A percentile compares a stretch with the other conserved stretches of the same genome.
Evolutionary conservation across 2,113 vertebrate species (phyloP).

Genomic region (Myodes glareolus): DNA sequence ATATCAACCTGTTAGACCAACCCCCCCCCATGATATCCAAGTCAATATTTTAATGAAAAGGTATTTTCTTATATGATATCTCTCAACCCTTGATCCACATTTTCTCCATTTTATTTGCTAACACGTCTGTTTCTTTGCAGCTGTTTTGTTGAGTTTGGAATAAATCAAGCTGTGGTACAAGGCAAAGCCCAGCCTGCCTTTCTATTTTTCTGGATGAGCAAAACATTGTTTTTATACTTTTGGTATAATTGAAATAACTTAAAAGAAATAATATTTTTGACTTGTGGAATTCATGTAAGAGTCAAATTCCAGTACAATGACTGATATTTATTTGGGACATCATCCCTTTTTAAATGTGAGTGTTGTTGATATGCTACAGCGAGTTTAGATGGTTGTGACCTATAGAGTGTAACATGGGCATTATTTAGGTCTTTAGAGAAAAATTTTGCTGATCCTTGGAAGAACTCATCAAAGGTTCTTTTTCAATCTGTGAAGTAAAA

Average conservation of each 20-base stretch:
- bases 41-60: constrained; percentile 38
- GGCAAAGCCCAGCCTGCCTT: not conserved
- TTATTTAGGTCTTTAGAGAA: not conserved
- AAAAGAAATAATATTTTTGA: not conserved
- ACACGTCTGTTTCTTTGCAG: not conserved
- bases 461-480: constrained; percentile 5
- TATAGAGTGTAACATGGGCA: not conserved
- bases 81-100: not conserved
- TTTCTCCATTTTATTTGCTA: not conserved
- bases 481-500: constrained; percentile 31
- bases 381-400: not conserved
- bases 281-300: not conserved
- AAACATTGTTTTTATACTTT: not conserved
- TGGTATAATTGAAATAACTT: constrained; percentile 12
- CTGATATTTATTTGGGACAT: not conserved
- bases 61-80: not conserved
- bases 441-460: not conserved
- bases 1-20: constrained; percentile 13
- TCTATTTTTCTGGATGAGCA: not conserved
- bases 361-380: not conserved
- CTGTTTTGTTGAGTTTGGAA: not conserved
- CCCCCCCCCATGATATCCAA: not conserved
- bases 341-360: not conserved
- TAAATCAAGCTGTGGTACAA: not conserved
- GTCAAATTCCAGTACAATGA: not conserved